A percentile compares a stretch with the other conserved stretches of the same genome.
Evolutionary conservation across 2,113 vertebrate species (phyloP).

Genomic region (Equus przewalskii): DNA sequence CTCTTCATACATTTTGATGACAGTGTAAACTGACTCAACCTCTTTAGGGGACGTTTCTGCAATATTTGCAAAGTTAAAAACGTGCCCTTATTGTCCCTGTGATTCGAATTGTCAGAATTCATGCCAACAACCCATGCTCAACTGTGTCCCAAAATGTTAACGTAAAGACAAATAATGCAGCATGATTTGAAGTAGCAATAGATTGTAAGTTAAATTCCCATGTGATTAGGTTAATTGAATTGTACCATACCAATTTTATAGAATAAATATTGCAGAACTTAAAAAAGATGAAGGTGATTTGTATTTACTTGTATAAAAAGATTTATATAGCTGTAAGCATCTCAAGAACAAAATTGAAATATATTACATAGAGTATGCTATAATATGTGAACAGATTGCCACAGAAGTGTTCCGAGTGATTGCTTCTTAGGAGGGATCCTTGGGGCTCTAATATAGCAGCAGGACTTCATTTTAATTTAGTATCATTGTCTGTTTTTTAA

Average conservation of each 20-base stretch:
- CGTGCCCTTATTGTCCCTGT: too few species aligned
- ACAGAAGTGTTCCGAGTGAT: background rate
- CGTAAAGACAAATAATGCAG: background rate
- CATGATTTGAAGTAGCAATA: background rate
- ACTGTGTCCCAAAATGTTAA: fast-evolving
- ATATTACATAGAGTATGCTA: background rate
- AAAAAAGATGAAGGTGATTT: background rate
- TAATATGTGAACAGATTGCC: background rate
- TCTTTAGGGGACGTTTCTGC: background rate
- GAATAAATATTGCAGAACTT: background rate
- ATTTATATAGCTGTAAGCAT: background rate
- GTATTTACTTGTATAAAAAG: background rate
- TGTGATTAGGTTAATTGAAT: background rate
- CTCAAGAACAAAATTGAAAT: background rate
- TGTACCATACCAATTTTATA: too few species aligned
- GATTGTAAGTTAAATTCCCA: background rate
- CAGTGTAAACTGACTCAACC: background rate
- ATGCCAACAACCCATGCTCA: background rate
- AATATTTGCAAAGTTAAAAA: background rate
- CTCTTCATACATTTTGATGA: background rate
- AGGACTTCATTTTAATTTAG: background rate
- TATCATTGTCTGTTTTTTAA: background rate
- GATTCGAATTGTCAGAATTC: background rate
- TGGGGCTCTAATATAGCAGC: background rate
- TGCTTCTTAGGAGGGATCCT: background rate